These are phyloP conservation scores for Diplazon laetatorius DNA, from an alignment of 2,888 invertebrate genomes.

Conservation along the genomic window DNA sequence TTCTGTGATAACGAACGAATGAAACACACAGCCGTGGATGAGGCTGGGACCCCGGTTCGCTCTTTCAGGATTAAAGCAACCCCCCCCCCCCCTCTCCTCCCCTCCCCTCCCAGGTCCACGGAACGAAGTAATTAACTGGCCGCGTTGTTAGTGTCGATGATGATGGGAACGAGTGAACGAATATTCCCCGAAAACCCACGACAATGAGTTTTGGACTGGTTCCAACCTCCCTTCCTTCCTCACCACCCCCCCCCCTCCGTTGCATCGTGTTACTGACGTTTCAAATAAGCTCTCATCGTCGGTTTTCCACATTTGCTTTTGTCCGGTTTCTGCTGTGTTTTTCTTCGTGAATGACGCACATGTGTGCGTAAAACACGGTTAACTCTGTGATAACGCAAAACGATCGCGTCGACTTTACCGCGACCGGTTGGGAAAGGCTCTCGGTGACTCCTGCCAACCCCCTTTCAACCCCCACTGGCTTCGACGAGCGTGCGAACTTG, in stretches of 20 bases:
- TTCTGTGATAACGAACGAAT: slow-evolving; percentile 30
- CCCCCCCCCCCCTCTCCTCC: slow-evolving; percentile 6
- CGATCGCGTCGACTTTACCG: slow-evolving; percentile 1
- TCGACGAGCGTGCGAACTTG: slow-evolving; percentile 10
- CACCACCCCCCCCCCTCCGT: background rate
- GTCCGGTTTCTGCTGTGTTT: too few relatives aligned
- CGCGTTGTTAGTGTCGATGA: slow-evolving; percentile 38
- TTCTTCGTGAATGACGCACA: too few relatives aligned
- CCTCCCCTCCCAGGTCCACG: too few relatives aligned
- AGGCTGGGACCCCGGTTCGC: background rate
- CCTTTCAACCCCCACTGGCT: too few relatives aligned
- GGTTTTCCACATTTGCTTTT: too few relatives aligned
- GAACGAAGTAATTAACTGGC: slow-evolving; percentile 71
- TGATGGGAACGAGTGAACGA: slow-evolving; percentile 19
- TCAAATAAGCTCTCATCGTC: slow-evolving; percentile 34
- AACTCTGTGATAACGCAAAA: too few relatives aligned
- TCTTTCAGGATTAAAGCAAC: slow-evolving; percentile 30
- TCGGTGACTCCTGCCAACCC: background rate
- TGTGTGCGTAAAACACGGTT: too few relatives aligned
- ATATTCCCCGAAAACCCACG: slow-evolving; percentile 40
- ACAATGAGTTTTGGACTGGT: slow-evolving; percentile 70
- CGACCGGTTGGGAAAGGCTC: background rate
- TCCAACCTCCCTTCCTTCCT: slow-evolving; percentile 60
- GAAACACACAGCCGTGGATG: background rate
- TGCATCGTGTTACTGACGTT: slow-evolving; percentile 28